A percentile compares a stretch with the other conserved stretches of the same genome.
phyloP scores from a whole-genome alignment of 2,113 vertebrate species.

The Megaleporinus macrocephalus region DNA sequence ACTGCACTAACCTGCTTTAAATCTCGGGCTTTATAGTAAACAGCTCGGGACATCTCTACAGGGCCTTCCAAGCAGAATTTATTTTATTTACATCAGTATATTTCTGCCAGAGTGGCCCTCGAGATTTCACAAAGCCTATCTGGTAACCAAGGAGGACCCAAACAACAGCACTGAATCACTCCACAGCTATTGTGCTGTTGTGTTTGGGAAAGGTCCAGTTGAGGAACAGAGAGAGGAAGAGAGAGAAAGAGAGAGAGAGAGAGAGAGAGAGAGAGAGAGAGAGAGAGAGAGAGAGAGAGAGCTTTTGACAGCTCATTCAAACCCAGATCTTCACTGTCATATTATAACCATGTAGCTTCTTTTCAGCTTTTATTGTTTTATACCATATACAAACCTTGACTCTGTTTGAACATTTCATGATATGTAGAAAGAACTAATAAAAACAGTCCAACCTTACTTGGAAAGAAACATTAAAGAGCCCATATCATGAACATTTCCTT shows the following conservation, averaged over 20 bases:
- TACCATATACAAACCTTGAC: too few relatives aligned
- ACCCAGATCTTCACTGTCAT: too few relatives aligned
- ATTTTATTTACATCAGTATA: constrained; percentile 73
- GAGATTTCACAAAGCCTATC: constrained; percentile 71
- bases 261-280: neutral
- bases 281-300: constrained; percentile 2
- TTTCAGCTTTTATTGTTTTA: too few relatives aligned
- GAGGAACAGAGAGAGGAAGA: constrained; percentile 31
- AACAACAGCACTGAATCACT: constrained; percentile 80
- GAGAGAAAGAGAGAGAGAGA: constrained; percentile 24
- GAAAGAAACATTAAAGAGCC: too few relatives aligned
- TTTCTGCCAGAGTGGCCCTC: constrained; percentile 68
- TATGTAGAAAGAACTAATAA: too few relatives aligned
- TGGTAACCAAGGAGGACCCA: constrained; percentile 78
- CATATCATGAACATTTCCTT: too few relatives aligned
- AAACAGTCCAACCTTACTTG: too few relatives aligned
- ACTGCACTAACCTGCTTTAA: constrained; percentile 76
- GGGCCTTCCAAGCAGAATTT: constrained; percentile 70
- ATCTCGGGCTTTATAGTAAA: constrained; percentile 80
- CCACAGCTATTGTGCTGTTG: constrained; percentile 78
- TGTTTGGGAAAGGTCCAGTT: constrained; percentile 71
- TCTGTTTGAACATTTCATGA: too few relatives aligned
- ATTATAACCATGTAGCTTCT: too few relatives aligned
- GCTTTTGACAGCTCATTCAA: neutral
- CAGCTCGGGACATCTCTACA: constrained; percentile 74